Evolutionary conservation across 2,888 invertebrate genomes (phyloP).

Genomic region (Mesoligia furuncula): DNA sequence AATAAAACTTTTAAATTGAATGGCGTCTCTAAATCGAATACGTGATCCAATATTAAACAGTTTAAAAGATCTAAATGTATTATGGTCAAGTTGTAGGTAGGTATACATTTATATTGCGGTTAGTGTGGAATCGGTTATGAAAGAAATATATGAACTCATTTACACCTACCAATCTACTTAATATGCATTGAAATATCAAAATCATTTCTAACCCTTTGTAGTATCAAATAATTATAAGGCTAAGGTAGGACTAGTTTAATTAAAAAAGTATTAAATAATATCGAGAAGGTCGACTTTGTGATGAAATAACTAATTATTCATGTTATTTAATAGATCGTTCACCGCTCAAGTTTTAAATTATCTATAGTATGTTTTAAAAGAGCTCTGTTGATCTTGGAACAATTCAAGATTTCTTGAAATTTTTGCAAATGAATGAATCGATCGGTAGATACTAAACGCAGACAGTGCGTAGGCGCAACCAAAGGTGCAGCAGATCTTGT

Average conservation of each 20-base stretch:
- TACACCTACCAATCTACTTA: conserved; percentile 43
- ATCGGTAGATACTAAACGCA: neutral
- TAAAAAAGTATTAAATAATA: neutral
- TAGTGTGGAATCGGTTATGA: conserved; percentile 26
- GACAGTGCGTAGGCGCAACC: conserved; percentile 22
- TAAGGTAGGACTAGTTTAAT: neutral
- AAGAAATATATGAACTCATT: conserved; percentile 31
- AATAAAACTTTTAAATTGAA: conserved; percentile 53
- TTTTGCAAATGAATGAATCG: conserved; percentile 3
- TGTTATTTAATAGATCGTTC: neutral
- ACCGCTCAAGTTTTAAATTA: neutral
- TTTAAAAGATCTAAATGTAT: conserved; percentile 35
- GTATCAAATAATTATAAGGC: neutral
- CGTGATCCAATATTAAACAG: conserved; percentile 59
- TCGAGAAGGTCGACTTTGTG: neutral
- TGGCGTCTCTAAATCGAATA: conserved; percentile 52
- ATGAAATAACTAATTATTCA: neutral
- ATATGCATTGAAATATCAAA: conserved; percentile 32
- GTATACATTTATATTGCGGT: conserved; percentile 48
- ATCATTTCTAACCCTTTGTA: neutral
- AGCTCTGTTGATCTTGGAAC: neutral
- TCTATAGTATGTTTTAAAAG: neutral
- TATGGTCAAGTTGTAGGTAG: conserved; percentile 19
- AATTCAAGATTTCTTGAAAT: neutral
- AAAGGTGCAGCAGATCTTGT: conserved; percentile 26